Base-by-base conservation (phyloP, 2,888 invertebrate genomes). In the Sympetrum striolatum region DNA sequence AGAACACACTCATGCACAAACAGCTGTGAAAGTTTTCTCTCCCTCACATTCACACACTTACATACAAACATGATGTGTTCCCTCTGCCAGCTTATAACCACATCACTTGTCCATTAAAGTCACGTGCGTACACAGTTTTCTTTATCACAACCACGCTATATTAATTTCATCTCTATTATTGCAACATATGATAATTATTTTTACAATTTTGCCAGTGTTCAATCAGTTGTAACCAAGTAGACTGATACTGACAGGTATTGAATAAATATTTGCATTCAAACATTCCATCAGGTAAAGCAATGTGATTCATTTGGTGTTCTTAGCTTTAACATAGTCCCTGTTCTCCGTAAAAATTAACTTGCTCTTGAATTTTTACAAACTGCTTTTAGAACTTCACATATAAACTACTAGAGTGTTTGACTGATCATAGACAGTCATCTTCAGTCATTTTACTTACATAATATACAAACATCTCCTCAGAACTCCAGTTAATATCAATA, bases 61-160 rank as follows among this genome's bases (percentile, higher is more conserved):
- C 73, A 73, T 25, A 31, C 31, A 73, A 73, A 31, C 31, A 73
- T 31, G 73, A 73, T 31, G 73, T 31, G 31, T 31, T 73, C 73
- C 58, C 2, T 3, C 10, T 31, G 60, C 12, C 60, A 58, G 31
- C 86, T 86, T 86, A 60, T 12, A 86, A 60, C 37, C 86, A 86
- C 14, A 60, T 86, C 64, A 64, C 60, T 86, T 60, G 37, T 48
- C 53, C 60, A 86, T 86, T 86, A 86, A 86, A 86, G 86, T 86
- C 86, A 86, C 86, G 86, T 86, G 86, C 86, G 86, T 86, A 86
- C 86, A 86, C 58, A 60, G 35, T 31, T 82, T 60, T 64, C 60
- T 86, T 60, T 86, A 86, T 86, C 86, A 86, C 86, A 86, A 86
- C 60, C 86, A 86, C 86, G 64, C 86, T 37, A 60, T 86, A 35